Conservation (phyloP, 2,797 vertebrate genomes). For the Mionectes olivaceus region DNA sequence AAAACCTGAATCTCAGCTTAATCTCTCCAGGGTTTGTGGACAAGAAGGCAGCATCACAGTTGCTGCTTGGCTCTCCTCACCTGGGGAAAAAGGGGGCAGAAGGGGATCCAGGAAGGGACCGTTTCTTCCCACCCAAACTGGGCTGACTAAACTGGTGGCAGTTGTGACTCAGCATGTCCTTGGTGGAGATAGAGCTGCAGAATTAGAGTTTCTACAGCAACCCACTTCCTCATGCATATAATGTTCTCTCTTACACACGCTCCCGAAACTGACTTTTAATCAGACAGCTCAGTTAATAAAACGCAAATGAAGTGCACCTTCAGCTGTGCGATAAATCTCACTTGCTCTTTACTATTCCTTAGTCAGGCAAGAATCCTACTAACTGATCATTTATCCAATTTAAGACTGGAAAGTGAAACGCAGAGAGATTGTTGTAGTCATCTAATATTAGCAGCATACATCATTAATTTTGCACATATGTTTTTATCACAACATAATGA, state of each 20-base stretch:
- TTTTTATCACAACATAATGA: constrained; percentile 23
- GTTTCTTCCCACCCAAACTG: neutral
- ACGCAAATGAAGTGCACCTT: constrained; percentile 41
- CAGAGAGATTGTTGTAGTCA: constrained; percentile 6
- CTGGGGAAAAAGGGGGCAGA: constrained; percentile 75
- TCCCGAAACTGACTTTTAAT: constrained; percentile 51
- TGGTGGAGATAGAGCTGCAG: constrained; percentile 13
- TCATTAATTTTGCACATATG: constrained; percentile 12
- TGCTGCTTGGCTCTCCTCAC: constrained; percentile 69
- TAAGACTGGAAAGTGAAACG: constrained; percentile 12
- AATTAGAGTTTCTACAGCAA: constrained; percentile 68
- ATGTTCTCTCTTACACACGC: neutral
- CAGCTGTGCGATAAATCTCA: constrained; percentile 14
- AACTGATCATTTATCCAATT: constrained; percentile 36
- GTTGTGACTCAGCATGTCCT: constrained; percentile 52
- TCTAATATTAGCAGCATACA: neutral
- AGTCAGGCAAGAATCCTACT: constrained; percentile 40
- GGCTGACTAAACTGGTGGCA: constrained; percentile 20
- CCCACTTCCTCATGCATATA: constrained; percentile 20
- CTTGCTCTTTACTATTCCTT: constrained; percentile 45
- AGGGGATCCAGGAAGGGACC: constrained; percentile 76
- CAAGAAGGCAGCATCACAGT: constrained; percentile 79
- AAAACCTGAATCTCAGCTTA: constrained; percentile 80
- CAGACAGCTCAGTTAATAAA: constrained; percentile 36
- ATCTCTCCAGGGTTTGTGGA: constrained; percentile 79